These are phyloP conservation scores for Archilochus colubris DNA, from an alignment of 2,113 vertebrate species.

Conservation along the genomic window DNA sequence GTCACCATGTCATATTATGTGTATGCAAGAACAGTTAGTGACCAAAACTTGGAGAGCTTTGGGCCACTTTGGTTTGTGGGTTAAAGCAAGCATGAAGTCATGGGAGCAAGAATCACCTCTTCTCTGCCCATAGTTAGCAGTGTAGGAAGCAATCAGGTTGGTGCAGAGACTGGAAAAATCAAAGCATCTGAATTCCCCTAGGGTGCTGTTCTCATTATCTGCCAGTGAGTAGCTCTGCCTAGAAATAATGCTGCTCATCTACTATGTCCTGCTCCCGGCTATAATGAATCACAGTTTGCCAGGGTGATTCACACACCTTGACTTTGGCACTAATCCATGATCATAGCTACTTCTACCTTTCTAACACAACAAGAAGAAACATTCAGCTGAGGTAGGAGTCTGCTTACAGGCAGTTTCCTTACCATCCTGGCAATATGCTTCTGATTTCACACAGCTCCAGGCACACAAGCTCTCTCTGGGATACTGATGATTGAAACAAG, in stretches of 20 bases:
- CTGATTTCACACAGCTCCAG: slow-evolving; percentile 23
- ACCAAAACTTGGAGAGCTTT: slow-evolving; percentile 22
- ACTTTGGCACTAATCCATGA: slow-evolving; percentile 26
- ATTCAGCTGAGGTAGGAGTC: not conserved
- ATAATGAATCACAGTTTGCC: slow-evolving; percentile 41
- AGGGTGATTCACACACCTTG: slow-evolving; percentile 20
- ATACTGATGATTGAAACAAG: not conserved
- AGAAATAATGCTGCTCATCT: slow-evolving; percentile 34
- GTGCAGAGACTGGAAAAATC: slow-evolving; percentile 40
- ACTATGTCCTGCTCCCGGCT: not conserved
- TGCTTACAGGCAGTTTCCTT: not conserved
- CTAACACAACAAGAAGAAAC: not conserved
- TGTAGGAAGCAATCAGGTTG: not conserved
- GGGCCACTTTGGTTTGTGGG: not conserved
- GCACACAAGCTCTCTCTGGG: not conserved
- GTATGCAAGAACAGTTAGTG: slow-evolving; percentile 20
- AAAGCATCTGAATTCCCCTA: slow-evolving; percentile 32
- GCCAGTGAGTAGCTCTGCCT: slow-evolving; percentile 17
- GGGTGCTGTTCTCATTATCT: slow-evolving; percentile 39
- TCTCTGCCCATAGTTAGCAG: slow-evolving; percentile 6
- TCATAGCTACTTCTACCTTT: not conserved
- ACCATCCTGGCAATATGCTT: not conserved
- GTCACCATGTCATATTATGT: not conserved
- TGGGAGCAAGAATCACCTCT: slow-evolving; percentile 18
- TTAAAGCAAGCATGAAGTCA: slow-evolving; percentile 46